Evolutionary conservation across 2,888 invertebrate species (phyloP), one percentile per base, ranked within the genome.

Genomic region (Diarsia rubi): DNA sequence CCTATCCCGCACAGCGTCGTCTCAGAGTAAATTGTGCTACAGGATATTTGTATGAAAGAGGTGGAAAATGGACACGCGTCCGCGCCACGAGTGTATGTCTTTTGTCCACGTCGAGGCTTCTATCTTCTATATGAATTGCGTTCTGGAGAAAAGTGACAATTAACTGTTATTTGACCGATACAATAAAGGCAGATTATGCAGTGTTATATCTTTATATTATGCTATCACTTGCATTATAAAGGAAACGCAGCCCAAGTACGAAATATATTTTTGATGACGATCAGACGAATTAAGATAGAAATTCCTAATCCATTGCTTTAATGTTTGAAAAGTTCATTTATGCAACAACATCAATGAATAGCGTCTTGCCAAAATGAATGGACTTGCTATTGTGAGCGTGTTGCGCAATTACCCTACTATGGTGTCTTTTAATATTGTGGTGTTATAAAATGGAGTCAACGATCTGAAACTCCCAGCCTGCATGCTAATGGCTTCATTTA

Each of bases 401-500:
- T n/a, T 42, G 8, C 42, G 62, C 14, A 62, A 42, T 62, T 24
- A 62, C 16, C 42, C n/a, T 21, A 24, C n/a, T 42, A 16, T n/a
- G 54, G 62, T 16, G n/a, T 42, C 37, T 64, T 24, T 49, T 77
- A 75, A 81, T 62, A 42, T 64, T 64, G 42, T 44, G 31, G 45
- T 63, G 24, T 42, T 47, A 54, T 31, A 59, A 27, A 54, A 73
- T 73, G n/a, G 14, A 57, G 44, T 27, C 63, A 16, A 74, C 52
- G 65, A 65, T 65, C 65, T 81, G 60, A 62, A 76, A 62, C 54
- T 27, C 42, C 3, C 31, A 49, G 49, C 44, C 24, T 81, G 75
- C 75, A 80, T 77, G 14, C 54, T 49, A 77, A 77, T 54, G 44
- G 47, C 45, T 54, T 81, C 66, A 81, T 76, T 3, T 42, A 21